Evolutionary conservation across 2,888 invertebrate genomes (phyloP).

Genomic region (Dermolepida albohirtum): DNA sequence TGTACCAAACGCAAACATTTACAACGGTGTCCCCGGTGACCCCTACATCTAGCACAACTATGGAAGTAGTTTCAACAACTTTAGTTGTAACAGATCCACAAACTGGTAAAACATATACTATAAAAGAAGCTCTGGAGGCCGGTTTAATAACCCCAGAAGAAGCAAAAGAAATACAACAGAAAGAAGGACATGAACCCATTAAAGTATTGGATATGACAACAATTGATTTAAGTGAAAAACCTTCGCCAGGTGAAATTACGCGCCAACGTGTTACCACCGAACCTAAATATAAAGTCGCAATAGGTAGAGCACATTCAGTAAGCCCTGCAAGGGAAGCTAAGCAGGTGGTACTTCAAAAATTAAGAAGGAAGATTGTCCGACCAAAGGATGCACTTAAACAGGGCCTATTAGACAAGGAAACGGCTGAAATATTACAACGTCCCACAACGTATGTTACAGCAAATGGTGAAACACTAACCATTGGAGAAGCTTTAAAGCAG

Average conservation of each 20-base stretch:
- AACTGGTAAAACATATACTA: slow-evolving; percentile 63
- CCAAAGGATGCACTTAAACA: slow-evolving; percentile 82
- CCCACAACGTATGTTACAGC: slow-evolving; percentile 69
- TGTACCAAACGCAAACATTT: slow-evolving; percentile 66
- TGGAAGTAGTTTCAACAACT: slow-evolving; percentile 36
- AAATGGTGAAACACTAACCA: slow-evolving; percentile 73
- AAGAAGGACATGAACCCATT: slow-evolving; percentile 48
- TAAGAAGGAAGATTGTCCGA: slow-evolving; percentile 80
- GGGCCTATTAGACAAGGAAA: slow-evolving; percentile 82
- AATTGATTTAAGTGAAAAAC: slow-evolving; percentile 61
- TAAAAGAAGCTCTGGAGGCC: slow-evolving; percentile 63
- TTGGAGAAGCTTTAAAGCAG: slow-evolving; percentile 80
- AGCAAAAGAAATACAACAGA: slow-evolving; percentile 53
- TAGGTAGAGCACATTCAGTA: slow-evolving; percentile 71
- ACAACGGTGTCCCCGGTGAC: slow-evolving; percentile 54
- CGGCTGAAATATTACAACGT: slow-evolving; percentile 76
- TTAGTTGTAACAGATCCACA: slow-evolving; percentile 66
- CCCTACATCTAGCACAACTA: slow-evolving; percentile 27
- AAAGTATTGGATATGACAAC: slow-evolving; percentile 58
- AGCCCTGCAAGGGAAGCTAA: slow-evolving; percentile 74
- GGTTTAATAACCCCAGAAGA: slow-evolving; percentile 54
- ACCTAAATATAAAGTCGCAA: slow-evolving; percentile 76
- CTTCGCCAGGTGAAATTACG: slow-evolving; percentile 69
- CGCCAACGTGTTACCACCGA: slow-evolving; percentile 71
- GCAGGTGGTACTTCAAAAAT: slow-evolving; percentile 79